Base-by-base conservation (phyloP, 2,888 invertebrate genomes). In the Alloplasta piceator region DNA sequence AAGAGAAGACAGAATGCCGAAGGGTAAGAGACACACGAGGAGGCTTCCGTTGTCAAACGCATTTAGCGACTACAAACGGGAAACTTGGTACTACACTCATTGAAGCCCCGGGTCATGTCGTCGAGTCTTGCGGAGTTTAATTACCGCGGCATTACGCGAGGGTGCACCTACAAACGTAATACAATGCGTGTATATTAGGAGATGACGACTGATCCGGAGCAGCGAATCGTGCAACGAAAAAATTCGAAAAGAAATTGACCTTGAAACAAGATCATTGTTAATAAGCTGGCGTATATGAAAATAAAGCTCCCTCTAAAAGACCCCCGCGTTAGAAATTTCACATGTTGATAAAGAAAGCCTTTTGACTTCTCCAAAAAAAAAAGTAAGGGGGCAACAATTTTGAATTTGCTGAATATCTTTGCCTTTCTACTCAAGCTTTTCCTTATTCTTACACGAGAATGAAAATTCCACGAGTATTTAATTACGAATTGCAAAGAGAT, bases 31-130 rank as follows among this genome's bases (percentile, higher is more conserved):
- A 68, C 39, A 66, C 63, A 43, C 38, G 39, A 64, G 75, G 85
- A 26, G 86, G 88, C 89, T 90, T 89, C 89, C 88, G 90, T 92
- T 92, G 92, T 92, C 92, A 92, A 92, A 92, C 87, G 91, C 91
- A 92, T 90, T 92, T 91, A 90, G 90, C 86, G 88, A 86, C 87
- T 90, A 91, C 91, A 92, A 92, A 92, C 91, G 89, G 26, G 85
- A 87, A 90, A 90, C 89, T 91, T 88, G 87, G 85, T 64, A 73
- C 58, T 68, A 56, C 56, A 75, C 50, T 67, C 48, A 9, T 86
- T 82, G 81, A 75, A 85, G 88, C 89, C 85, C 71, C 83, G 84
- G 90, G 90, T 89, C 73, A 84, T 88, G 88, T 90, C 89, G 87
- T 88, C 86, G 88, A 87, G 88, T 89, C 91, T 89, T 88, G 85